A percentile compares a stretch with the other conserved stretches of the same genome.
Conservation (phyloP, 2,888 invertebrate species). For the Rhamnusium bicolor region DNA sequence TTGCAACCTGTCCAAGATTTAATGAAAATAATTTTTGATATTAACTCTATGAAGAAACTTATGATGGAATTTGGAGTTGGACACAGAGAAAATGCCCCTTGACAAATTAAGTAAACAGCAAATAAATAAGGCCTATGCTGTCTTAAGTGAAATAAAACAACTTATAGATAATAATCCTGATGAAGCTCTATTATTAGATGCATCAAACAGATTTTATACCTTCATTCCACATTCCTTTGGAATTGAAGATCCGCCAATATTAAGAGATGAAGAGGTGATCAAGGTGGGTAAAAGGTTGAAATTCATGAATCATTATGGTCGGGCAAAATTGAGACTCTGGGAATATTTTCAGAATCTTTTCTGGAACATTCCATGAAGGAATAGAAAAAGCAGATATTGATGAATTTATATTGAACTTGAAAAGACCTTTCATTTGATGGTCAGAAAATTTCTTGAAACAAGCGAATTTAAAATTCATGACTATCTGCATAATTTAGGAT, state of each 20-base stretch:
- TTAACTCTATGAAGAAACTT: constrained; percentile 91
- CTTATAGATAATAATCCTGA: constrained; percentile 73
- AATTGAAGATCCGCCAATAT: constrained; percentile 83
- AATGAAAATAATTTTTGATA: constrained; percentile 90
- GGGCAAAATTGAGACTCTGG: too few species aligned
- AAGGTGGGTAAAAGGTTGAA: constrained; percentile 67
- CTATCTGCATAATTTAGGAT: too few species aligned
- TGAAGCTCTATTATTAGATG: constrained; percentile 80
- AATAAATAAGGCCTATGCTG: constrained; percentile 87
- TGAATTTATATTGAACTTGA: too few species aligned
- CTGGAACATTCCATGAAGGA: too few species aligned
- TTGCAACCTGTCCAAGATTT: constrained; percentile 86
- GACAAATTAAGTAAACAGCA: constrained; percentile 93
- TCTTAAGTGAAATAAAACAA: constrained; percentile 82
- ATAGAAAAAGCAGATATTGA: too few species aligned
- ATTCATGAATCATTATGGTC: too few species aligned
- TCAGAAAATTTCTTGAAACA: too few species aligned
- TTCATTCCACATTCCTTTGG: constrained; percentile 97
- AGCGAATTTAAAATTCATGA: too few species aligned
- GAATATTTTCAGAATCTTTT: too few species aligned
- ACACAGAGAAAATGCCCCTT: constrained; percentile 97
- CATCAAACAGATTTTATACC: constrained; percentile 95
- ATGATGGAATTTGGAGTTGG: constrained; percentile 96
- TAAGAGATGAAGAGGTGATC: constrained; percentile 85
- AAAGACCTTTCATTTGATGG: too few species aligned